Conservation (phyloP, 2,113 vertebrate species). For the Tursiops truncatus region DNA sequence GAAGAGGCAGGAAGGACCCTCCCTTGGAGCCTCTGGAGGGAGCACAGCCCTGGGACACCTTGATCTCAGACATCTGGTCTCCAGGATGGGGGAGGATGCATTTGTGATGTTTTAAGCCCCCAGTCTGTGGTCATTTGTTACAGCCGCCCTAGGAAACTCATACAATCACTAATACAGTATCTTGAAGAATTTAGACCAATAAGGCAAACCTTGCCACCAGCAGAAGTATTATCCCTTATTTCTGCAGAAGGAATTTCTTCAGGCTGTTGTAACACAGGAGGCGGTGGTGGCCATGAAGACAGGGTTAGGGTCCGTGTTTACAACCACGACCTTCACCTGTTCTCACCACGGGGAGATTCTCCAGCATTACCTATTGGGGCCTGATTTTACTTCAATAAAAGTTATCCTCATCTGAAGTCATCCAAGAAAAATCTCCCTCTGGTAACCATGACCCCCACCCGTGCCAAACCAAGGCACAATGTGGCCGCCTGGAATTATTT, state of each 20-base stretch:
- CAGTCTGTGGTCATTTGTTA: too few relatives aligned
- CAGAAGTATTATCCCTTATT: accelerated
- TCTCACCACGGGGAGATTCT: accelerated
- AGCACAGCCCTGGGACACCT: too few relatives aligned
- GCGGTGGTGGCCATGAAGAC: accelerated
- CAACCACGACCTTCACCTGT: accelerated
- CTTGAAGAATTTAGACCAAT: background rate
- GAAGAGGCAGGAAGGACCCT: accelerated
- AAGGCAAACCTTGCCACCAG: background rate
- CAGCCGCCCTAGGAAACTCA: accelerated
- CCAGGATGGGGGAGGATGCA: accelerated
- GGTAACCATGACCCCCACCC: accelerated
- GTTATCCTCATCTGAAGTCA: accelerated
- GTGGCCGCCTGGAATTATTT: background rate
- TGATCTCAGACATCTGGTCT: too few relatives aligned
- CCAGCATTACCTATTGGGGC: accelerated
- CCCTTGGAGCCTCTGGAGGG: too few relatives aligned
- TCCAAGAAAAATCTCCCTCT: accelerated
- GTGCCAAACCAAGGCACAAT: accelerated
- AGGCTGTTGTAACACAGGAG: accelerated
- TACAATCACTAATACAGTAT: too few relatives aligned
- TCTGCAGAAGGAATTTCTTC: too few relatives aligned
- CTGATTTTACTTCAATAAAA: accelerated
- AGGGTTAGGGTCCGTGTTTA: accelerated
- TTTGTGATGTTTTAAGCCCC: too few relatives aligned